Conservation (phyloP, 2,797 vertebrate species). For the Kryptolebias ocellatus region DNA sequence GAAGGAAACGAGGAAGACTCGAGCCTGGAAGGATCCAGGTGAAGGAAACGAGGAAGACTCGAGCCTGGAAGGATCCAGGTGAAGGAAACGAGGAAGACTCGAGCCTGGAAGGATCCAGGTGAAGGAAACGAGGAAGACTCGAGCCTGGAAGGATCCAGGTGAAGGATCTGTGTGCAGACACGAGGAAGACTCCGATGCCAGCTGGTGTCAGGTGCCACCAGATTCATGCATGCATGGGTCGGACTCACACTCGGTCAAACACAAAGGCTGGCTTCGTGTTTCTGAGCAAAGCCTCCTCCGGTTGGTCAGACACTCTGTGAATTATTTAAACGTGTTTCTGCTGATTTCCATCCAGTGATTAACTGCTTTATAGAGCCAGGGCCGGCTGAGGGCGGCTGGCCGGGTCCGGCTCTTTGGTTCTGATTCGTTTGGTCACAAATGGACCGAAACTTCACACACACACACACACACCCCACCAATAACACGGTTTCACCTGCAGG, state of each 20-base stretch:
- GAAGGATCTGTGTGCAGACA: neutral
- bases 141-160: constrained; percentile 9
- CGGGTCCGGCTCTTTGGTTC: constrained; percentile 38
- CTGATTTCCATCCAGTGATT: constrained; percentile 76
- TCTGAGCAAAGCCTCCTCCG: constrained; percentile 52
- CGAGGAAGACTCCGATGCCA: neutral
- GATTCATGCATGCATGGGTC: constrained; percentile 19
- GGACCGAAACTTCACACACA: constrained; percentile 27
- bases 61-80: too few species aligned
- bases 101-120: too few species aligned
- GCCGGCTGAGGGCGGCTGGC: constrained; percentile 42
- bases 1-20: neutral
- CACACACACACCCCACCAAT: constrained; percentile 41
- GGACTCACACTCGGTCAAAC: constrained; percentile 18
- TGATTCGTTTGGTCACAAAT: constrained; percentile 30
- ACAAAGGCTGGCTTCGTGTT: constrained; percentile 50
- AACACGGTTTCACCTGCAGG: constrained; percentile 54
- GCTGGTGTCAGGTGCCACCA: constrained; percentile 41
- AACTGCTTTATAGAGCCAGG: constrained; percentile 48
- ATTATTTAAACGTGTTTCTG: constrained; percentile 74
- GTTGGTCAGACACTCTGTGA: constrained; percentile 64
- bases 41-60: too few species aligned
- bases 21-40: too few species aligned
- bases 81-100: too few species aligned
- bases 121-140: too few species aligned